Evolutionary conservation across 2,113 vertebrate genomes (phyloP), one percentile per base, ranked within the genome.

Genomic region (Nothocercus julius): DNA sequence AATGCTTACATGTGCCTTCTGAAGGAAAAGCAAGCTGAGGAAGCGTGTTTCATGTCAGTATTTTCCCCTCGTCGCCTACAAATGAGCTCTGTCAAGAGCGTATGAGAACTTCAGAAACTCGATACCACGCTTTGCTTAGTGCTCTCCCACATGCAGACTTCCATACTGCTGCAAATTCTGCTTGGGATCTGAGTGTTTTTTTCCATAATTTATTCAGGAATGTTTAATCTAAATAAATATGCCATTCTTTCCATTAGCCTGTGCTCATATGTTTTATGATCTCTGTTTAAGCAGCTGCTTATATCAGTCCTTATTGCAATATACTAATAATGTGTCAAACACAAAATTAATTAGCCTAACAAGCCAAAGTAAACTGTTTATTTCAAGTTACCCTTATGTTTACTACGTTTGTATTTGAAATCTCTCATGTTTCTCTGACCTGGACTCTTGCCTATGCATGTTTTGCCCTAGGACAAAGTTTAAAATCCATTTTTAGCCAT

Each of bases 171-270:
- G 2, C 42, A 32, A 19, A 38, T 72, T 82, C 75, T 82, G 21
- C 4, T 66, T 25, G 74, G 32, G 53, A 44, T 62, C 49, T 3
- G 22, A 90, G 70, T 18, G 8, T 7, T 59, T 93, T 87, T 61
- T 6, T 24, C 51, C 77, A 61, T 85, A 38, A 87, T 87, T 93
- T 61, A 66, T 76, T 94, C 82, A 84, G 94, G 82, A 95, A 91
- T 91, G 82, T 82, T 95, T 94, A 77, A 88, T 85, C 75, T 96
- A 97, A 97, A 95, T 93, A 97, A 95, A 92, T 87, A 91, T 47
- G 78, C 66, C 53, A 87, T 91, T 96, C 84, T 94, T 95, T 93
- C 91, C 86, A 82, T 90, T 93, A 82, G 87, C 81, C 82, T 75
- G 1, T 77, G 53, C 54, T 91, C 58, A 25, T 93, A 44, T 95